Evolutionary conservation across 2,113 vertebrate genomes (phyloP), one percentile per base, ranked within the genome.

Genomic region (Lamprologus tigripictilis): DNA sequence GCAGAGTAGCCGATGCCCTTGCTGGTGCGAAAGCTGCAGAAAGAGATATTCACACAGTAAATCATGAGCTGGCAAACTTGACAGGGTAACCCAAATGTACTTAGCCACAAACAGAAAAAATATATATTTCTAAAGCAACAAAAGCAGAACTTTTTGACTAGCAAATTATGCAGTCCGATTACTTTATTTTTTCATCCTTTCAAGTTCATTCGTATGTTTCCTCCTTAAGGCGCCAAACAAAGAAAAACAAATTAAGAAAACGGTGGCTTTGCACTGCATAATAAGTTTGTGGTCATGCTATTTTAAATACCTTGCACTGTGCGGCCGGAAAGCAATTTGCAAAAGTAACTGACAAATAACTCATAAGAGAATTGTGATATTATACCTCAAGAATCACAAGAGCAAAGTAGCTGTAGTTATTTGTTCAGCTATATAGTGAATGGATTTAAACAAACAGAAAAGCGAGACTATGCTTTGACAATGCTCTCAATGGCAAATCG

Each of bases 1-100:
- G 98, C 98, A 71, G 98, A 99, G 92, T 99, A 99, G 31, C 98
- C 98, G 79, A 99, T 97, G 83, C 98, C 98, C 97, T 99, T 99
- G 93, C 98, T 98, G 88, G 98, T 99, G 87, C 98, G 98, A 96
- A 98, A 99, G 96, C 98, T 99, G 96, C 63, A 95, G 79, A 81
- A 17, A 71, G 19, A 90, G 21, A 88, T 6, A 79, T 14, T 51
- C 42, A 81, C 12, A 61, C 17, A 13, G 23, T 14, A 40, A 17
- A 45, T 37, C 28, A 82, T 68, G 57, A 89, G 66, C 21, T 83
- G 31, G 45, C 7, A 78, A 49, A 78, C 42, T 26, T 42, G 35
- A 80, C 4, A 84, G 9, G 5, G 5, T n/a, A 5, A 21, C 35
- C 7, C 13, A 11, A 21, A 79, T 40, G 9, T 1, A 81, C 84